Conservation (phyloP, 2,113 vertebrate genomes). For the Paralichthys olivaceus region DNA sequence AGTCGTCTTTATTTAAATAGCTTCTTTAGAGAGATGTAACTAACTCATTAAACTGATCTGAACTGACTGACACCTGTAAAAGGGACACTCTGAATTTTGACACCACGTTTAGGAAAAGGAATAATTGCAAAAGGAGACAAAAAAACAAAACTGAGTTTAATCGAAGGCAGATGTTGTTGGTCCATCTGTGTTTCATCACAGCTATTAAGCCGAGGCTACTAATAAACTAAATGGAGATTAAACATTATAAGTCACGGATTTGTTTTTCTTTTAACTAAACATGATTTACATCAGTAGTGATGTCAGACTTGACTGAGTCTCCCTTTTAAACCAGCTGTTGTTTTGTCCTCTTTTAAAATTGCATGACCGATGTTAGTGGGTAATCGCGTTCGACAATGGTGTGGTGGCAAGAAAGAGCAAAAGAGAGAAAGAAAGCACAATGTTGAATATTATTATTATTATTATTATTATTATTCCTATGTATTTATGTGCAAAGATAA, state of each 20-base stretch:
- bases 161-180: slow-evolving; percentile 2
- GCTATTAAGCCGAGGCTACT: background rate
- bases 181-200: slow-evolving; percentile 1
- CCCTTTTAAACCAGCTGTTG: slow-evolving; percentile 58
- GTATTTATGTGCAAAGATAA: slow-evolving; percentile 86
- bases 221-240: background rate
- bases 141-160: background rate
- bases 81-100: slow-evolving; percentile 62
- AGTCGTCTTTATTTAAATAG: slow-evolving; percentile 79
- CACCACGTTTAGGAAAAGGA: slow-evolving; percentile 23
- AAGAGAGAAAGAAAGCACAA: slow-evolving; percentile 75
- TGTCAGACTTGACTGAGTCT: slow-evolving; percentile 49
- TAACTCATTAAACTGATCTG: slow-evolving; percentile 61
- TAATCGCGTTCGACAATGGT: slow-evolving; percentile 65
- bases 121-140: background rate
- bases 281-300: slow-evolving; percentile 34
- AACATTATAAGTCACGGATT: background rate
- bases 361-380: slow-evolving; percentile 73
- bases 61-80: slow-evolving; percentile 52
- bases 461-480: slow-evolving; percentile 69
- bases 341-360: slow-evolving; percentile 69
- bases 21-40: slow-evolving; percentile 75
- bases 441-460: slow-evolving; percentile 66
- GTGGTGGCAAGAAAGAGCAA: slow-evolving; percentile 45
- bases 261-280: background rate